A percentile compares a stretch with the other conserved stretches of the same genome.
Evolutionary conservation across 2,888 invertebrate genomes (phyloP).

Genomic region (Ophion obscuratus): DNA sequence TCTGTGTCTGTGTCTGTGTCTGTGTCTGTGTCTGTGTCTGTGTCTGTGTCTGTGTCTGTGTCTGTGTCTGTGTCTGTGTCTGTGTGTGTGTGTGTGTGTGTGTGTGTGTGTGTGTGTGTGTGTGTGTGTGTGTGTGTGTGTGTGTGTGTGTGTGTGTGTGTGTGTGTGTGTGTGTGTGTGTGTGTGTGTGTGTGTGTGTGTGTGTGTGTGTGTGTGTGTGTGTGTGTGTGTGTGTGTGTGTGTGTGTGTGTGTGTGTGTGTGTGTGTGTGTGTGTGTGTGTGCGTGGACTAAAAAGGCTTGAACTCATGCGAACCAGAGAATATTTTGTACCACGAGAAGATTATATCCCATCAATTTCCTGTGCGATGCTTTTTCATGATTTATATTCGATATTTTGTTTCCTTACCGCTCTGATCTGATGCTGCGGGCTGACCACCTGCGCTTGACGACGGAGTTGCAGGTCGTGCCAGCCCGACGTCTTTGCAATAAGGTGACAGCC

Average conservation of each 20-base stretch:
- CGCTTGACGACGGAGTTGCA: conserved; percentile 78
- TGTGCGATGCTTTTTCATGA: conserved; percentile 52
- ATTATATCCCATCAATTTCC: conserved; percentile 66
- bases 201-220: too few relatives aligned
- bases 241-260: background rate
- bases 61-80: too few relatives aligned
- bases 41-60: too few relatives aligned
- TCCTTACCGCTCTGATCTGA: conserved; percentile 79
- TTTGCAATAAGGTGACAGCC: conserved; percentile 68
- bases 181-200: too few relatives aligned
- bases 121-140: too few relatives aligned
- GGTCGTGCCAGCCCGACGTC: conserved; percentile 78
- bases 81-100: too few relatives aligned
- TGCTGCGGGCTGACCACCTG: conserved; percentile 75
- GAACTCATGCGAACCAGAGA: background rate
- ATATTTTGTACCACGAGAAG: conserved; percentile 39
- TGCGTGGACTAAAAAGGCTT: background rate
- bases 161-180: too few relatives aligned
- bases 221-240: too few relatives aligned
- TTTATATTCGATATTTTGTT: conserved; percentile 38
- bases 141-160: too few relatives aligned
- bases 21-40: too few relatives aligned
- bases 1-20: too few relatives aligned
- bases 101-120: too few relatives aligned
- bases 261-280: background rate